Evolutionary conservation across 2,113 vertebrate genomes (phyloP).

Genomic region (Puffinus mauretanicus): DNA sequence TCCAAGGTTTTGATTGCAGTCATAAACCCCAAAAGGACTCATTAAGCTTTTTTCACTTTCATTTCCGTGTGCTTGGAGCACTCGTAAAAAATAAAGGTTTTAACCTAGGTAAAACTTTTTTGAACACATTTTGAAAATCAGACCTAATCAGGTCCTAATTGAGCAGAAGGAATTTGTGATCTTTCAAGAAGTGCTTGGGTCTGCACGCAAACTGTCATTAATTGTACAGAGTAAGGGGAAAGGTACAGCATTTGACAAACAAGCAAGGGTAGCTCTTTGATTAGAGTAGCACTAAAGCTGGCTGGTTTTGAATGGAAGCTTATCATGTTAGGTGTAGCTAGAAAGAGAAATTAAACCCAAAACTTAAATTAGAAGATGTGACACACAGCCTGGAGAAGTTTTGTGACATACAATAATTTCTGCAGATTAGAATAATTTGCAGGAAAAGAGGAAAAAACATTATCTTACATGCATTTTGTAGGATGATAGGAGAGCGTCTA

Average conservation of each 20-base stretch:
- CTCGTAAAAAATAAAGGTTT: slow-evolving; percentile 48
- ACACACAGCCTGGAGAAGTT: background rate
- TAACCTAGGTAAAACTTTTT: slow-evolving; percentile 36
- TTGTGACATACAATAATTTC: background rate
- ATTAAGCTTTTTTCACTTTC: slow-evolving; percentile 57
- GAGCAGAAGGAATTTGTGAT: background rate
- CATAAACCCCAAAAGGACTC: slow-evolving; percentile 61
- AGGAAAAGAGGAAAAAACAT: background rate
- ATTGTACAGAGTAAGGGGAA: background rate
- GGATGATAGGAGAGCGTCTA: background rate
- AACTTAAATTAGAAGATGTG: background rate
- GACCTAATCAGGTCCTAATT: background rate
- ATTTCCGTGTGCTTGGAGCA: slow-evolving; percentile 8
- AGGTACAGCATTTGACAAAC: background rate
- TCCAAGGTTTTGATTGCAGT: slow-evolving; percentile 61
- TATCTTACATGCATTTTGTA: background rate
- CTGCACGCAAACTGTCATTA: background rate
- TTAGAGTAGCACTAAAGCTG: background rate
- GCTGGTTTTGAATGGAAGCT: background rate
- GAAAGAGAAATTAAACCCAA: background rate
- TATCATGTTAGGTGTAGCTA: background rate
- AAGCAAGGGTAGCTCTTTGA: background rate
- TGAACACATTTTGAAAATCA: slow-evolving; percentile 22
- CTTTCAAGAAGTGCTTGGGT: background rate
- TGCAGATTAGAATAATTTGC: background rate